Base-by-base conservation (phyloP, 1,140 invertebrate genomes). In the Trachymyrmex cornetzi region DNA sequence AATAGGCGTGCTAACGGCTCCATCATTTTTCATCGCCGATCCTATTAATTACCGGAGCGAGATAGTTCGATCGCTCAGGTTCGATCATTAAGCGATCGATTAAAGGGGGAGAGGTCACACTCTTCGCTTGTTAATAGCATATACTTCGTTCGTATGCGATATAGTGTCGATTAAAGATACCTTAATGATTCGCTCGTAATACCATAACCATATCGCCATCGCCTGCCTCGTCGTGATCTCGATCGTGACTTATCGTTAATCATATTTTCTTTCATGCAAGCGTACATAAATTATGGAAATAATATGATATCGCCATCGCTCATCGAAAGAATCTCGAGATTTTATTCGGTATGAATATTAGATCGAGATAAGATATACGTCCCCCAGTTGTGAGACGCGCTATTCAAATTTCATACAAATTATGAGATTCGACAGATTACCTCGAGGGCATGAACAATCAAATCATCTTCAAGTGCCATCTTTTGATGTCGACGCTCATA, bases 41-140 rank as follows among this genome's bases (percentile, higher is more conserved):
- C 89, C 86, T 91, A 93, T 93, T 93, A 93, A 93, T 93, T 92
- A 93, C 79, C 88, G 81, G 85, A 67, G 69, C 67, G 69, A 57
- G 91, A 93, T 92, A 87, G 84, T 77, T 87, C 87, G 91, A 92
- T 93, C 91, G 89, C 30, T 81, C 86, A 34, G 85, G 63, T 50
- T 66, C 85, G 90, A 89, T 92, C 91, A 75, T 93, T 93, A 92
- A 92, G 85, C 92, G 89, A 93, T 93, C 92, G 92, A 93, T 93
- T 93, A 93, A 93, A 92, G 80, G 86, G 88, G 64, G 87, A 90
- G 82, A 91, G 92, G 92, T 93, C 91, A 91, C 88, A 86, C 85
- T 85, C 84, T 66, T 11, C 81, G 85, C 57, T 84, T 63, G 89
- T 88, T 91, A 91, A 91, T 89, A 81, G 89, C 55, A 44, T 87